Evolutionary conservation across 2,888 invertebrate genomes (phyloP).

Genomic region (Brassicogethes aeneus): DNA sequence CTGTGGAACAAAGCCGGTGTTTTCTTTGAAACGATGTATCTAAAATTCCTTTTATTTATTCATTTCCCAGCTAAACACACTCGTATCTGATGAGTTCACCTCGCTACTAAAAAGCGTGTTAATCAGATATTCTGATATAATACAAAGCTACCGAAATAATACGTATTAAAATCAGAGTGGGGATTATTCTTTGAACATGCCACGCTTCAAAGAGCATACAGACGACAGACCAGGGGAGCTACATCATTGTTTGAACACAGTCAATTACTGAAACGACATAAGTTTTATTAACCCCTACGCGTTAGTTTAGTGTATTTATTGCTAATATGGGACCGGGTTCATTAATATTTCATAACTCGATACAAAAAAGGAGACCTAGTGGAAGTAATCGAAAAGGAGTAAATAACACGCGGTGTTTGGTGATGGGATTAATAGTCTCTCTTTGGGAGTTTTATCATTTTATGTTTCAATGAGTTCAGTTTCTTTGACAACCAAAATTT

Average conservation of each 20-base stretch:
- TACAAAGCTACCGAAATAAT: constrained; percentile 39
- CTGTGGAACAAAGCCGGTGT: neutral
- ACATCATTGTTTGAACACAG: constrained; percentile 38
- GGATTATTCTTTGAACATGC: constrained; percentile 40
- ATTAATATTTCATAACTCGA: neutral
- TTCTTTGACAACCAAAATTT: no score
- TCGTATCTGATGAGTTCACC: constrained; percentile 19
- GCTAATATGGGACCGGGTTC: neutral
- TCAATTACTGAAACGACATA: constrained; percentile 36
- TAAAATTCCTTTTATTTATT: constrained; percentile 14
- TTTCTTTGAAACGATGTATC: neutral
- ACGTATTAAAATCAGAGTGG: constrained; percentile 39
- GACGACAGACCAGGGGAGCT: constrained; percentile 3
- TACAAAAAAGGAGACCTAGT: neutral
- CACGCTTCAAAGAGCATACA: constrained; percentile 32
- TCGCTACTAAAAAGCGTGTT: constrained; percentile 31
- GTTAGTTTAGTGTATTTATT: constrained; percentile 10
- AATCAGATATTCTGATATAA: constrained; percentile 34
- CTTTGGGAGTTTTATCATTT: no score
- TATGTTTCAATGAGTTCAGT: no score
- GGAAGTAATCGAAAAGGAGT: no score
- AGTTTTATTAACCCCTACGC: constrained; percentile 19
- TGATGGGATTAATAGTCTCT: no score
- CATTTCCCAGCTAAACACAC: constrained; percentile 17
- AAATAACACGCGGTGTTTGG: no score